These are phyloP conservation scores for Eulemur macaco DNA, from an alignment of 2,113 vertebrate genomes.

Conservation along the genomic window DNA sequence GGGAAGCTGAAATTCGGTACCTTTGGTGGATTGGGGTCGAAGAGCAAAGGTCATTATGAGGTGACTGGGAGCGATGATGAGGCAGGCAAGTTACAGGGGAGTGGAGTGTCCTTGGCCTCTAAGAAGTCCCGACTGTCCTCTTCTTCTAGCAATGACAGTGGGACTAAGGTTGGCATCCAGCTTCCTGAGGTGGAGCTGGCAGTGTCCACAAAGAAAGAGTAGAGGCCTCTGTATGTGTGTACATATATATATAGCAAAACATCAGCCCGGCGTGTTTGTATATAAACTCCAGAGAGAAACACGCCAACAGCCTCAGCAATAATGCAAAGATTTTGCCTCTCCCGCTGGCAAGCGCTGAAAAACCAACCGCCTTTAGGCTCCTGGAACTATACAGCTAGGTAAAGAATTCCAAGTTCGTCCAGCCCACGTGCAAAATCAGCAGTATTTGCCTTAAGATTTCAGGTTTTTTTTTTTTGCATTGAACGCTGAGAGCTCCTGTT, in stretches of 20 bases:
- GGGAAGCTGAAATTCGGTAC: constrained; percentile 94
- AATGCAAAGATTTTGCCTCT: constrained; percentile 13
- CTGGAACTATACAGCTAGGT: neutral
- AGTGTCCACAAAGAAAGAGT: constrained; percentile 89
- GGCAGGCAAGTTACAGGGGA: constrained; percentile 76
- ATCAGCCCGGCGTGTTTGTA: constrained; percentile 73
- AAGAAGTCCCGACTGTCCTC: constrained; percentile 91
- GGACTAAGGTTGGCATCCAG: constrained; percentile 85
- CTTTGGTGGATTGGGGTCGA: constrained; percentile 94
- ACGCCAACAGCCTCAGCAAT: constrained; percentile 62
- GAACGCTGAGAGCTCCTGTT: constrained; percentile 76
- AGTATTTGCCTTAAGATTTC: constrained; percentile 56
- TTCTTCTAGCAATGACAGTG: constrained; percentile 93
- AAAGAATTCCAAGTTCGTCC: neutral
- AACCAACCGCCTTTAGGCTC: neutral
- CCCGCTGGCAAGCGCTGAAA: neutral
- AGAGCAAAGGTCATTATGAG: constrained; percentile 95
- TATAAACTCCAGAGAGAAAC: constrained; percentile 71
- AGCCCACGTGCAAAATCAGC: constrained; percentile 42
- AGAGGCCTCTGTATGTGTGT: constrained; percentile 60
- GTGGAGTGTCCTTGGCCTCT: constrained; percentile 82
- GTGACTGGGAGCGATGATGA: constrained; percentile 91
- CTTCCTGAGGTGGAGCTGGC: constrained; percentile 88
- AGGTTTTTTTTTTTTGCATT: constrained; percentile 60
- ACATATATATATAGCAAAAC: constrained; percentile 71